A percentile compares a stretch with the other conserved stretches of the same genome.
phyloP scores from a whole-genome alignment of 53 echinoderm and acorn worm genomes.

The Holothuria leucospilota region DNA sequence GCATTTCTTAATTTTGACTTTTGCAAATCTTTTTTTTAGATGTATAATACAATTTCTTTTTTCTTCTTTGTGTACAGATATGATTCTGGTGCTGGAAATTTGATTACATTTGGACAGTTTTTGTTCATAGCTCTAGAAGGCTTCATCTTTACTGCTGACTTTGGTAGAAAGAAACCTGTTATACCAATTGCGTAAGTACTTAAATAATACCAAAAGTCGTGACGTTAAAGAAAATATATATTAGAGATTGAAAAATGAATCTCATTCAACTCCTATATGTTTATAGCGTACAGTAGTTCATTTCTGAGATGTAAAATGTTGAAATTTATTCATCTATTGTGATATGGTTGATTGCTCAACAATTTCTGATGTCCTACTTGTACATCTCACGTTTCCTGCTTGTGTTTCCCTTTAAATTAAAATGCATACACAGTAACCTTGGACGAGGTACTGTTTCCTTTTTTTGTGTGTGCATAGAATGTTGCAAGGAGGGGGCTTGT shows the following conservation, averaged over 20 bases:
- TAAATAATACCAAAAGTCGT: neutral
- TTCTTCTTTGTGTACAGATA: slow-evolving; percentile 47
- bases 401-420: too few species aligned
- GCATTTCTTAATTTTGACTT: too few species aligned
- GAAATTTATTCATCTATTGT: too few species aligned
- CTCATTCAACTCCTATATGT: neutral
- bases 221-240: neutral
- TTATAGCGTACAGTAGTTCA: neutral
- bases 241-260: neutral
- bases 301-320: neutral
- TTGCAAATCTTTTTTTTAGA: too few species aligned
- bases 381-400: too few species aligned
- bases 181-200: slow-evolving; percentile 87
- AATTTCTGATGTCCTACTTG: too few species aligned
- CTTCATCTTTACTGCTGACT: slow-evolving; percentile 77
- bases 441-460: too few species aligned
- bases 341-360: too few species aligned
- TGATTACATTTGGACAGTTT: slow-evolving; percentile 94
- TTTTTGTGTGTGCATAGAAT: too few species aligned
- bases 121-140: slow-evolving; percentile 84
- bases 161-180: slow-evolving; percentile 73
- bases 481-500: too few species aligned
- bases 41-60: too few species aligned
- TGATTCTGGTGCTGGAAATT: slow-evolving; percentile 79
- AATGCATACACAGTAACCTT: too few species aligned